phyloP scores from a whole-genome alignment of 2,797 vertebrate genomes.

The Enteromius unitaeniatus region DNA sequence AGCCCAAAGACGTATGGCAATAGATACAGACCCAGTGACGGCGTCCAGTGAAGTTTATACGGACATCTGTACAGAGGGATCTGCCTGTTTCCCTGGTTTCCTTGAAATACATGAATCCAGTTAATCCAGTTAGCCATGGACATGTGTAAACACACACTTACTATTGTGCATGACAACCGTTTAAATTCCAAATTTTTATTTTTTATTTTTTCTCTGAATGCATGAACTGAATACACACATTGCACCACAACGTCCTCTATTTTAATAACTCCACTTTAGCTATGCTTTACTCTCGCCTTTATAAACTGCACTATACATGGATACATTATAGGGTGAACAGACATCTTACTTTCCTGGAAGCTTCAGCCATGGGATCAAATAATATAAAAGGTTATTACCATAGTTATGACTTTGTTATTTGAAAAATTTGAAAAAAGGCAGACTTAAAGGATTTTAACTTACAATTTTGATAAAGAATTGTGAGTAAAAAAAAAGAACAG shows the following conservation, averaged over 20 bases:
- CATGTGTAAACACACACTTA: conserved; percentile 27
- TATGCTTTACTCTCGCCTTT: background rate
- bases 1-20: conserved; percentile 62
- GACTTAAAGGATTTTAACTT: background rate
- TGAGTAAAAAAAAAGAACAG: background rate
- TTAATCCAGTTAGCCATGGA: background rate
- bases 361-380: background rate
- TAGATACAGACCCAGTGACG: conserved; percentile 62
- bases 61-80: conserved; percentile 4
- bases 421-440: background rate
- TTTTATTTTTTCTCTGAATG: background rate
- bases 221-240: conserved; percentile 44
- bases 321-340: background rate
- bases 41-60: conserved; percentile 66
- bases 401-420: too few species aligned
- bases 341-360: background rate
- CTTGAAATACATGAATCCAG: conserved; percentile 23
- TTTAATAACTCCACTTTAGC: background rate
- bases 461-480: background rate
- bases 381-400: background rate
- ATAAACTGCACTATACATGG: background rate
- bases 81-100: conserved; percentile 9
- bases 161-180: conserved; percentile 28
- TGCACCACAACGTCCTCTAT: background rate
- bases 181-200: background rate